A percentile compares a stretch with the other conserved stretches of the same genome.
These are phyloP conservation scores for Tipula confusa DNA, from an alignment of 2,888 invertebrate species.

Conservation along the genomic window DNA sequence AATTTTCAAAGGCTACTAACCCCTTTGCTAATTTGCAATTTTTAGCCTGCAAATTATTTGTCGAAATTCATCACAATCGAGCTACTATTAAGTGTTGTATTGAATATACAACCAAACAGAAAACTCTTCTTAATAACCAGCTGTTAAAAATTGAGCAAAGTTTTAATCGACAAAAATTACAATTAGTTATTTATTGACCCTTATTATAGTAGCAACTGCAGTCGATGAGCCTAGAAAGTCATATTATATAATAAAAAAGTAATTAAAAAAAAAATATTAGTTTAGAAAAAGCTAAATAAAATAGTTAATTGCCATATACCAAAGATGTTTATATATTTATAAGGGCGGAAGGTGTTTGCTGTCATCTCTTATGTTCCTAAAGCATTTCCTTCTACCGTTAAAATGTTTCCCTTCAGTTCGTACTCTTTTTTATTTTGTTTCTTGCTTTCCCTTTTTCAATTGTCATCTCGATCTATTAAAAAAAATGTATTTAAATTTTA, in stretches of 20 bases:
- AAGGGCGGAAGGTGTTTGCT: neutral
- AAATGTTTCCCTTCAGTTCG: neutral
- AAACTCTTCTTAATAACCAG: too few relatives aligned
- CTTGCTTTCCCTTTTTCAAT: neutral
- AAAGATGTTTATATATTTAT: neutral
- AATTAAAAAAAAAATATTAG: neutral
- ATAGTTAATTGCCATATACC: neutral
- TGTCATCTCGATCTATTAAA: neutral
- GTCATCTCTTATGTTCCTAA: neutral
- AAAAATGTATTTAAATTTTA: neutral
- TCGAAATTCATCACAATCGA: too few relatives aligned
- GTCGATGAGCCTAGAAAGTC: too few relatives aligned
- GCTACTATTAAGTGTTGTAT: too few relatives aligned
- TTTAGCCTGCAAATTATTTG: too few relatives aligned
- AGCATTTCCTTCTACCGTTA: neutral
- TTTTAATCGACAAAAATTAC: too few relatives aligned
- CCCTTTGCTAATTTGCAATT: too few relatives aligned
- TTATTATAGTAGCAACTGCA: too few relatives aligned
- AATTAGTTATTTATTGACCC: too few relatives aligned
- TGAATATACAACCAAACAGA: too few relatives aligned
- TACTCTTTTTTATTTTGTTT: neutral
- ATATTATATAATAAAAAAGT: neutral
- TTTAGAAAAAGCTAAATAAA: neutral
- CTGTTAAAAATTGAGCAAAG: too few relatives aligned
- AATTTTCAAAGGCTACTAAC: too few relatives aligned